Evolutionary conservation across 2,888 invertebrate species (phyloP), one percentile per base, ranked within the genome.

Genomic region (Idaea aversata): DNA sequence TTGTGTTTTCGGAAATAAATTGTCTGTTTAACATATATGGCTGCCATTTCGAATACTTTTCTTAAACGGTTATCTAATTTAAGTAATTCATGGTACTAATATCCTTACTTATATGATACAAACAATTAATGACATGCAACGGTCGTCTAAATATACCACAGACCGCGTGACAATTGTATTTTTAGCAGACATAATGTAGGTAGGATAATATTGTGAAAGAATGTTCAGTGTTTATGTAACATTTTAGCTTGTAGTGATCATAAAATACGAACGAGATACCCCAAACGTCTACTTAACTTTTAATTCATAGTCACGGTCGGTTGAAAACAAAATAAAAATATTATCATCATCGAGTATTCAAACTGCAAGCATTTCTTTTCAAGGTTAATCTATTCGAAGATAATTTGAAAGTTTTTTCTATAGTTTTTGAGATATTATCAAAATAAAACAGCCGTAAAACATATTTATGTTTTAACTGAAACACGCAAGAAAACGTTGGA

Each of bases 1-100:
- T 78, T 76, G 65, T 77, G 75, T 77, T 77, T 78, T 81, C 77
- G 81, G 81, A 83, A 86, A 80, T 76, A 82, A 83, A 78, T 75
- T 78, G 76, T 75, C 63, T 72, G 65, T 61, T 63, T 58, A 63
- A 35, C 63, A 62, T 64, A 62, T 64, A 36, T 47, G 34, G 34
- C 59, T 65, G 65, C 65, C 70, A 38, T 61, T 65, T 63, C 67
- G 67, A 67, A 72, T 73, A 72, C 58, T 16, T 59, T 59, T 3
- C 15, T 59, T 6, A 15, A 3, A 58, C 58, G 3, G 3, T 15
- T 58, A 59, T 59, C 15, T 59, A 59, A 59, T 16, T 16, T 59
- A 59, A 59, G 58, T 59, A 59, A 59, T 47, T 10, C 47, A 0
- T 59, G 15, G 15, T 59, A 15, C 15, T 59, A 16, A 16, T 16